Conservation (phyloP, 2,113 vertebrate genomes). For the Pycnonotus jocosus region DNA sequence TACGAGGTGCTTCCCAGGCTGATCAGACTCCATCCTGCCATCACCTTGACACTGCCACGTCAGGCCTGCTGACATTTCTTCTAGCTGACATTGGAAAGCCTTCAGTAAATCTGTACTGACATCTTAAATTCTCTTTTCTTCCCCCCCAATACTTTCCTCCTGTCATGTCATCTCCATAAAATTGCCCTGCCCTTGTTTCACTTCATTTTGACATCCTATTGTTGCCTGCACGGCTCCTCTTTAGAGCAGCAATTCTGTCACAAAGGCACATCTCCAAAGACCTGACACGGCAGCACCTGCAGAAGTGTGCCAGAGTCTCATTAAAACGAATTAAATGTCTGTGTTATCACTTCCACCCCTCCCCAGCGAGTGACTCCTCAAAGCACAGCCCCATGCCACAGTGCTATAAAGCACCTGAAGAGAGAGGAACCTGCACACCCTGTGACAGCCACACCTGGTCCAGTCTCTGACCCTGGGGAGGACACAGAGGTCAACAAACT, state of each 20-base stretch:
- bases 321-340: slow-evolving; percentile 27
- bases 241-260: background rate
- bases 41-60: slow-evolving; percentile 40
- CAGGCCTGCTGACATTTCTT: slow-evolving; percentile 22
- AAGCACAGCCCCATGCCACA: background rate
- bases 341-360: background rate
- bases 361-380: background rate
- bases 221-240: background rate
- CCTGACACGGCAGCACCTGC: background rate
- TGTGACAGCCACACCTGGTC: fast-evolving
- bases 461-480: background rate
- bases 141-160: background rate
- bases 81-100: slow-evolving; percentile 32
- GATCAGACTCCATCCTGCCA: slow-evolving; percentile 36
- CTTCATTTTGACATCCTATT: slow-evolving; percentile 53
- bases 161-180: slow-evolving; percentile 55
- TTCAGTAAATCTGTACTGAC: slow-evolving; percentile 59
- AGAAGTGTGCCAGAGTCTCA: background rate
- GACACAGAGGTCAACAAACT: background rate
- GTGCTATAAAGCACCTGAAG: background rate
- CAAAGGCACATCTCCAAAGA: slow-evolving; percentile 38
- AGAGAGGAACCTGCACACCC: fast-evolving
- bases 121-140: slow-evolving; percentile 26
- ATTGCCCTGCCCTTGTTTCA: slow-evolving; percentile 62
- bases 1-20: background rate